These are phyloP conservation scores for Porites rus DNA, from an alignment of 92 coral and sea anemone species.

Conservation along the genomic window DNA sequence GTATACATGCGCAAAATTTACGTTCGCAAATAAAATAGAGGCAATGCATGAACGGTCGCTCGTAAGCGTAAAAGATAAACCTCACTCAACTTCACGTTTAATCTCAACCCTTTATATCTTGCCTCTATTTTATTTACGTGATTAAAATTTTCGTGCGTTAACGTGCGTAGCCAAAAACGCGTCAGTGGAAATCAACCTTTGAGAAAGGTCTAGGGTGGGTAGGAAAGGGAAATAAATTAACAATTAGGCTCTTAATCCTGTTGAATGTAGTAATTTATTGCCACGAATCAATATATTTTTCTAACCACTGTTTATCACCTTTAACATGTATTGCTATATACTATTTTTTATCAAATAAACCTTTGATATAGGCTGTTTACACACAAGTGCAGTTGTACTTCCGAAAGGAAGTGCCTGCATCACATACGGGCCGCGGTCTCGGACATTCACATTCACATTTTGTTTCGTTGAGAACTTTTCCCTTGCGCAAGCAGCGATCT, in stretches of 20 bases:
- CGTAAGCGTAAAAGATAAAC: too few species aligned
- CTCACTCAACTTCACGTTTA: too few species aligned
- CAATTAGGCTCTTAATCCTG: neutral
- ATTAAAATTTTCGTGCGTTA: too few species aligned
- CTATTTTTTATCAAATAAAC: neutral
- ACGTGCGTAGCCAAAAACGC: too few species aligned
- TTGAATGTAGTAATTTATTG: neutral
- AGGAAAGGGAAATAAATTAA: too few species aligned
- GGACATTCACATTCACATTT: constrained; percentile 39
- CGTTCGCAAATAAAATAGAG: too few species aligned
- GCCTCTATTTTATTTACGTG: too few species aligned
- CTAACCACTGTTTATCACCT: neutral
- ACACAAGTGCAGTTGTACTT: constrained; percentile 45
- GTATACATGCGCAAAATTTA: too few species aligned
- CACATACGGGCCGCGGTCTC: neutral
- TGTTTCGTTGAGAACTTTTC: constrained; percentile 3
- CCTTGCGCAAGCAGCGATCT: constrained; percentile 12
- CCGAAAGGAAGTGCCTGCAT: neutral
- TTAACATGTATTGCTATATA: neutral
- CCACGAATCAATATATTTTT: neutral
- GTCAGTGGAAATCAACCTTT: too few species aligned
- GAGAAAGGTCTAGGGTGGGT: too few species aligned
- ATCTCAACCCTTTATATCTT: too few species aligned
- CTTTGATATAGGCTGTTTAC: neutral
- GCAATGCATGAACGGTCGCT: too few species aligned